Base-by-base conservation (phyloP, 2,888 invertebrate genomes). In the Glaucopsyche alexis region DNA sequence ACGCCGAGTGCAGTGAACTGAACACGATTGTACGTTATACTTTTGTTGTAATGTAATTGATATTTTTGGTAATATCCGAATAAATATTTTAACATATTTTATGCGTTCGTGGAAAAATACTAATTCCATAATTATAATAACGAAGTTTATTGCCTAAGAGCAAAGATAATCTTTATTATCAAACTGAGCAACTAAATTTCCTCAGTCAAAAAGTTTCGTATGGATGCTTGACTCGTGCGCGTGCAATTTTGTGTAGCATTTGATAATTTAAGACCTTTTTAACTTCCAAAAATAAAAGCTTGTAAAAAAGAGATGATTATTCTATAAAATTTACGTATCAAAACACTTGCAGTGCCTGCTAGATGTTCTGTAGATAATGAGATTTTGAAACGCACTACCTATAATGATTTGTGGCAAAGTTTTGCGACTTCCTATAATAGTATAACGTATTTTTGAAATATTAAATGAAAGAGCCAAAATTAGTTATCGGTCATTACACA, bases 1-100 rank as follows among this genome's bases (percentile, higher is more conserved):
- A 82, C 83, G 85, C 83, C 85, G 78, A 81, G 87, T 87, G 90
- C 91, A 88, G 78, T 89, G 87, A 87, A 88, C 89, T 81, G 84
- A n/a, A 69, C 67, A 42, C 55, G 49, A 55, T 19, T 19, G 45
- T n/a, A 47, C 19, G 29, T 29, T 29, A 65, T 65, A 49, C 29
- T 69, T 49, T 49, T 69, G 29, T 69, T 69, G 19, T 29, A 38
- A 47, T 69, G 69, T 49, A 45, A 69, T 69, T 14, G 47, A 69
- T 69, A 69, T 49, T 69, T 69, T 69, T 69, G 9, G 9, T 66
- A 16, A 16, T 16, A 16, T 42, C 40, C 9, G 38, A 16, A 11
- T 42, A 16, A 52, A 52, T 55, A 55, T 42, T 66, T 16, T 66
- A 13, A 49, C 49, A 8, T 49, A 49, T 49, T 11, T 49, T 0